Base-by-base conservation (phyloP, 1,140 invertebrate genomes). In the Linepithema humile region DNA sequence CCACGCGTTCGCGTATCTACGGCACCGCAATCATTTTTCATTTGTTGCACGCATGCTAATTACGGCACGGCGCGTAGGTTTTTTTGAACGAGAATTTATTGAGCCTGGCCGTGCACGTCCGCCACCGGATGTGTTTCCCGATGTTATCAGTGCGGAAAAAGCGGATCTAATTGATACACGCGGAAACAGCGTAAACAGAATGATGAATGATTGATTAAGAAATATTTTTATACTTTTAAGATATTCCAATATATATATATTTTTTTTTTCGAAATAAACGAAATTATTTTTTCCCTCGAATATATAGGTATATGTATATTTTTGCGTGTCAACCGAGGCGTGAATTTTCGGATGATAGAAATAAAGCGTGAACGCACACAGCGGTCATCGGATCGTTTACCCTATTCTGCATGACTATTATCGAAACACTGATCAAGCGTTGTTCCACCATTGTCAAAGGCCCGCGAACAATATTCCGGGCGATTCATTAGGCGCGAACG, bases 41-140 rank as follows among this genome's bases (percentile, higher is more conserved):
- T 77, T 77, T 77, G 59, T 48, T 59, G 57, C 59, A 77, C 59
- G 59, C 73, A 77, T 77, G 60, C 73, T 77, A 77, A 77, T 77
- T 64, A 77, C 73, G 29, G 59, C 57, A 64, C 26, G 73, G 40
- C 23, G 29, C 59, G 73, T 64, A 77, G 59, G 29, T 64, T 77
- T 77, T 74, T 77, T 45, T 40, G 70, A 77, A 77, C 73, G 73
- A 77, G 73, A 77, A 77, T 77, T 77, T 77, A 77, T 77, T 48
- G 73, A 65, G 59, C 29, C 40, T 15, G 57, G 59, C 20, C 29
- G 6, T 23, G 26, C 17, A 26, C 32, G 48, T 15, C 69, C 70
- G 20, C 45, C 48, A 15, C 32, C 70, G 23, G 50, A 53, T 50
- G 50, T 45, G 40, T 64, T 48, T 32, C 59, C 38, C 59, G 59